Base-by-base conservation (phyloP, 2,113 vertebrate species). In the Seriola quinqueradiata region DNA sequence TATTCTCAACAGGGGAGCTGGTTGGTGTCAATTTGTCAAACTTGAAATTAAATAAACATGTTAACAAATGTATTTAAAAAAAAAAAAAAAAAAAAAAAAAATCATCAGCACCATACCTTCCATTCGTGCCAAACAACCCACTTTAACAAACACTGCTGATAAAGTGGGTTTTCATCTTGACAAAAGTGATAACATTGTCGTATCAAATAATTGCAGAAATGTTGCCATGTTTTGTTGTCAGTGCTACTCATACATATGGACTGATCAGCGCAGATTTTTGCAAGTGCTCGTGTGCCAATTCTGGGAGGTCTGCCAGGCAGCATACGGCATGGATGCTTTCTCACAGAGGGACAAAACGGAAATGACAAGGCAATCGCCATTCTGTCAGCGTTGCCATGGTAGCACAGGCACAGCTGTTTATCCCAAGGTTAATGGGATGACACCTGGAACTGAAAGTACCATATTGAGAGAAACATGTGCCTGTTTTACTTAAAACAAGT, bases 401-500 rank as follows among this genome's bases (percentile, higher is more conserved):
- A 94, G 93, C 94, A 70, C 85, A 89, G 88, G 82, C 92, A 77
- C 63, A 90, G 89, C 92, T 95, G 93, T 95, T 93, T 94, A 93
- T 95, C 93, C 90, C 91, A 94, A 95, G 95, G 94, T 95, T 95
- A 95, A 95, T 95, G 91, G 93, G 93, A 94, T 95, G 92, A 94
- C 87, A 88, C 83, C 93, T 92, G 89, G 81, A 94, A 92, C 93
- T 73, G 88, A 93, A 90, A 92, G 92, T 92, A 93, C 91, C 90
- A 88, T 90, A 94, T 87, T 90, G 91, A 92, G 92, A 95, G 91
- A 94, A 95, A 94, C 93, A 94, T 94, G 91, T 94, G 93, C 90
- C 92, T 83, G 88, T 92, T 92, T 93, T 93, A 95, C 92, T 94
- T 92, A 92, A 91, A 88, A 89, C 82, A 83, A 92, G 84, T 88